Conservation (phyloP, 23 tunicate genomes). For the Ascidia mentula region DNA sequence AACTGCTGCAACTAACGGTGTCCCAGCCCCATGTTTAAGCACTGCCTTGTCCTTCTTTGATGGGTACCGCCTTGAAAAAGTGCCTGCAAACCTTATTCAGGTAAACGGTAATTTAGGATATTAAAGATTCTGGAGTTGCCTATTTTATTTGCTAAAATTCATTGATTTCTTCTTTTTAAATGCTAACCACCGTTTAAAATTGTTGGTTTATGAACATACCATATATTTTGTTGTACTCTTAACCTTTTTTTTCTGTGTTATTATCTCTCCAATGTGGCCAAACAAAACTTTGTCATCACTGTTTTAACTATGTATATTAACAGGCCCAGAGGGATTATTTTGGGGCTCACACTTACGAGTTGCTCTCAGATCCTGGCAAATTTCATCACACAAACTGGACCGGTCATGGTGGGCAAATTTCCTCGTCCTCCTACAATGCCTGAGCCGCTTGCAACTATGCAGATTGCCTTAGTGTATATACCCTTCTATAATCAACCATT, state of each 20-base stretch:
- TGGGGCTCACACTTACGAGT: conserved; percentile 94
- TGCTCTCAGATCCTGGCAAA: conserved; percentile 66
- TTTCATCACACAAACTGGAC: conserved; percentile 96
- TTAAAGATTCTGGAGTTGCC: neutral
- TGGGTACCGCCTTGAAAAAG: conserved; percentile 73
- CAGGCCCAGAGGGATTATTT: conserved; percentile 97
- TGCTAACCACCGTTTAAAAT: too few relatives aligned
- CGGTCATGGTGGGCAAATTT: conserved; percentile 83
- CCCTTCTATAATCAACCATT: neutral
- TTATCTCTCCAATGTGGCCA: too few relatives aligned
- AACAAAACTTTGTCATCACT: too few relatives aligned
- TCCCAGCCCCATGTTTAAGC: conserved; percentile 92
- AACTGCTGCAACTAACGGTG: conserved; percentile 63
- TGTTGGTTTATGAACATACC: too few relatives aligned
- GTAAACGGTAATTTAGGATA: neutral
- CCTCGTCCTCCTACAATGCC: conserved; percentile 91
- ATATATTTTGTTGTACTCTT: too few relatives aligned
- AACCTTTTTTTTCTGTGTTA: too few relatives aligned
- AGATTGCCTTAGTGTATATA: neutral
- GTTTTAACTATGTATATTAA: too few relatives aligned
- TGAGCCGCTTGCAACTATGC: conserved; percentile 16
- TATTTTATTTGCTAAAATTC: neutral
- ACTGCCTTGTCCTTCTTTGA: conserved; percentile 87
- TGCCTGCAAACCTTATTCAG: conserved; percentile 92
- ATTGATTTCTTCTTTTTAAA: too few relatives aligned